phyloP scores from a whole-genome alignment of 1,140 invertebrate species.

The Hylaeus volcanicus region DNA sequence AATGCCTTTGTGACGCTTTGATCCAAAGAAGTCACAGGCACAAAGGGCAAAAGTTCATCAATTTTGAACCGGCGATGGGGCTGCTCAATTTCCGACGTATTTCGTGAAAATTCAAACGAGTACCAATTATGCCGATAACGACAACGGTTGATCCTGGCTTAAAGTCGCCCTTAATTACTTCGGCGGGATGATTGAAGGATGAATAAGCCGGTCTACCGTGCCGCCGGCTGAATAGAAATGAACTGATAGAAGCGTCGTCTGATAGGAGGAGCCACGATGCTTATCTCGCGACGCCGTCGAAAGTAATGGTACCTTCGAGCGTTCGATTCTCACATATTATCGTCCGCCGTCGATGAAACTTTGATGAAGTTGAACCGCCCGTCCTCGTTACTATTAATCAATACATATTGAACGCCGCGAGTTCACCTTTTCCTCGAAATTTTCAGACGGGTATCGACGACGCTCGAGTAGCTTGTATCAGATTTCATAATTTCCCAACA shows the following conservation, averaged over 20 bases:
- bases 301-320: slow-evolving; percentile 22
- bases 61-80: too few relatives aligned
- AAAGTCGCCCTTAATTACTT: slow-evolving; percentile 30
- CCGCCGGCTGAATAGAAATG: slow-evolving; percentile 19
- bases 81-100: background rate
- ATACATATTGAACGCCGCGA: background rate
- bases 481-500: background rate
- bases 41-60: too few relatives aligned
- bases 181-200: background rate
- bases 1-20: background rate
- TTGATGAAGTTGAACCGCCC: background rate
- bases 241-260: slow-evolving; percentile 27
- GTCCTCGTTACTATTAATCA: slow-evolving; percentile 1
- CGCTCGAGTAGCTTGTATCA: too few relatives aligned
- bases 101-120: background rate
- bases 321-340: slow-evolving; percentile 26
- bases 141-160: background rate
- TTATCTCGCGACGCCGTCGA: background rate
- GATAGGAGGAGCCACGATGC: background rate
- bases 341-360: slow-evolving; percentile 4
- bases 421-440: background rate
- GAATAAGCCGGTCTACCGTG: slow-evolving; percentile 25
- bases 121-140: background rate
- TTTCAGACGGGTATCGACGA: background rate
- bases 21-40: background rate